phyloP scores from a whole-genome alignment of 1,140 invertebrate species.

The Chelonus insularis region DNA sequence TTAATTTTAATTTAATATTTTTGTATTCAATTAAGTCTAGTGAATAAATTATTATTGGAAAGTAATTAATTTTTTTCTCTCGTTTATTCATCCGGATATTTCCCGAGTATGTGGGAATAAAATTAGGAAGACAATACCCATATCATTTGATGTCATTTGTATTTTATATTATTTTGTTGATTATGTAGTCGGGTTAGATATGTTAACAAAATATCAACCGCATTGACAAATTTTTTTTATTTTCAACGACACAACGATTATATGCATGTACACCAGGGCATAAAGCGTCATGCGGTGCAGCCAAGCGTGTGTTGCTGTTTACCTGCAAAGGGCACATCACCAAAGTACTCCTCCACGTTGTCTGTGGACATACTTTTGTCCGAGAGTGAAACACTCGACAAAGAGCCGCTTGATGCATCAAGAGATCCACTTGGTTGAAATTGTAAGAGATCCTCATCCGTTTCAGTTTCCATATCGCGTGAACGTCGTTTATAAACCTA shows the following conservation, averaged over 20 bases:
- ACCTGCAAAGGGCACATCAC: constrained; percentile 86
- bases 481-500: constrained; percentile 80
- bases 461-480: constrained; percentile 78
- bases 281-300: constrained; percentile 62
- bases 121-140: too few relatives aligned
- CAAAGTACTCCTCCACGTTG: constrained; percentile 83
- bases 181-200: too few relatives aligned
- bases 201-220: too few relatives aligned
- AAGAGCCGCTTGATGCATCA: constrained; percentile 64
- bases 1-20: too few relatives aligned
- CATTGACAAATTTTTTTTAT: too few relatives aligned
- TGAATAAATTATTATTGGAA: too few relatives aligned
- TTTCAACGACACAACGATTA: constrained; percentile 56
- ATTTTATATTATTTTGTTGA: too few relatives aligned
- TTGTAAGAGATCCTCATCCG: constrained; percentile 67
- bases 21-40: too few relatives aligned
- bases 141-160: too few relatives aligned
- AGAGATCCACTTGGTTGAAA: constrained; percentile 60
- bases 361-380: constrained; percentile 80
- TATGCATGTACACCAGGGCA: constrained; percentile 58
- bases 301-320: constrained; percentile 63
- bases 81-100: too few relatives aligned
- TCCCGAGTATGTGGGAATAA: too few relatives aligned
- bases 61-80: too few relatives aligned
- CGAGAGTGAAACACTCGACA: constrained; percentile 71